Conservation (phyloP, 92 coral and sea anemone species). For the Pocillopora meandrina region DNA sequence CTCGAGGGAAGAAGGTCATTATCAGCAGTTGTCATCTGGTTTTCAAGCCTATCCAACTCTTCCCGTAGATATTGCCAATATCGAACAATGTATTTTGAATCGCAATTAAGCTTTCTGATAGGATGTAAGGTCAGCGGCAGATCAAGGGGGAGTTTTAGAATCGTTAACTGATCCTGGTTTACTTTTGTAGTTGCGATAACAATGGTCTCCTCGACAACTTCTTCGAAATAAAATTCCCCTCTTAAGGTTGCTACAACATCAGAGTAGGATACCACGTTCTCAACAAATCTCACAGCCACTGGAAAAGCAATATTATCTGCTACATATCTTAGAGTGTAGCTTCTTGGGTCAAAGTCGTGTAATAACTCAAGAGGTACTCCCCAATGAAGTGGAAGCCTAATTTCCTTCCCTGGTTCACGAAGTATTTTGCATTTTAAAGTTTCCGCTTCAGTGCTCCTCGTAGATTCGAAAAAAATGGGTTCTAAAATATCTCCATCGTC, state of each 20-base stretch:
- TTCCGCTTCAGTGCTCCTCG: neutral
- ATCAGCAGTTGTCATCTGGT: neutral
- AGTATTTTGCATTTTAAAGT: conserved; percentile 1
- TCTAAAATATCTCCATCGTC: conserved; percentile 37
- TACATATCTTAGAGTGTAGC: neutral
- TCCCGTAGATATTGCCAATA: neutral
- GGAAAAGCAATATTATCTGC: conserved; percentile 9
- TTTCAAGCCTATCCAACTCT: conserved; percentile 3
- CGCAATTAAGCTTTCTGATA: conserved; percentile 6
- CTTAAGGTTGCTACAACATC: neutral
- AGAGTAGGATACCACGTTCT: neutral
- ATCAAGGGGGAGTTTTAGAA: neutral
- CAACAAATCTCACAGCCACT: conserved; percentile 16
- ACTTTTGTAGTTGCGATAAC: neutral
- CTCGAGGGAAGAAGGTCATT: conserved; percentile 1
- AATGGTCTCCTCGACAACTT: neutral
- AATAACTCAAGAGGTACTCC: neutral
- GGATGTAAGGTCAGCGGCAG: neutral
- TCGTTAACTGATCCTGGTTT: neutral
- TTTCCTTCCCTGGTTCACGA: neutral
- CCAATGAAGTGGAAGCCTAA: neutral
- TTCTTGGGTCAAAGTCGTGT: conserved; percentile 5
- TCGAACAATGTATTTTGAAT: neutral
- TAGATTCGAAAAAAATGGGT: neutral
- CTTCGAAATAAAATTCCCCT: conserved; percentile 17